phyloP scores from a whole-genome alignment of 2,797 vertebrate species.

The Paguma larvata region DNA sequence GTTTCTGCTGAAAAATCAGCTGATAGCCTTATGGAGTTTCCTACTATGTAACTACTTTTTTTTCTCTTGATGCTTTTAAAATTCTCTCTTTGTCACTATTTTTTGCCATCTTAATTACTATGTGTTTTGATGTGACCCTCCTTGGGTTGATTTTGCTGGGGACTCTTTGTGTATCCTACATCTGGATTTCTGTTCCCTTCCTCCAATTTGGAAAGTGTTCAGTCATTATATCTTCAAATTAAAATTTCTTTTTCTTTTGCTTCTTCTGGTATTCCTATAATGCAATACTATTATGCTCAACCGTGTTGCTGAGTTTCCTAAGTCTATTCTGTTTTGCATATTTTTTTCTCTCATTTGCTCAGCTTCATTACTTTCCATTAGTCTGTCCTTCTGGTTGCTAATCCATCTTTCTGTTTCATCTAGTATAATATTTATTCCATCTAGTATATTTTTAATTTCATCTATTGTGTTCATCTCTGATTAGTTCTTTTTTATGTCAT shows the following conservation, averaged over 20 bases:
- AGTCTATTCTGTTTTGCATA: not conserved
- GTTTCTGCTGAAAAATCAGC: not conserved
- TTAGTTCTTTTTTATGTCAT: not conserved
- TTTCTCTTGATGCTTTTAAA: not conserved
- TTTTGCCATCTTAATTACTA: not conserved
- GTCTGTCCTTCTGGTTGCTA: not conserved
- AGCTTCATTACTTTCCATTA: not conserved
- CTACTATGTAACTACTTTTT: not conserved
- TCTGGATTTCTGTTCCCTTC: not conserved
- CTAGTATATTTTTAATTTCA: not conserved
- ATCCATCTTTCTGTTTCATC: not conserved
- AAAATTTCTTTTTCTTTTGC: not conserved
- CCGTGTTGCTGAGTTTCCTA: not conserved
- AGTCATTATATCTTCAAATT: not conserved
- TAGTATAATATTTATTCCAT: not conserved
- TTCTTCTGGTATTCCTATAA: not conserved
- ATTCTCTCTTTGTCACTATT: not conserved
- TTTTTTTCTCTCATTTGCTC: not conserved
- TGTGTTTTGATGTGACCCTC: not conserved
- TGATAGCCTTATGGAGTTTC: not conserved
- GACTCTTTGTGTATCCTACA: not conserved
- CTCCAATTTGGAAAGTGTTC: not conserved
- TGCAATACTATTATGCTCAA: not conserved
- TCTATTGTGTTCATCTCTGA: not conserved
- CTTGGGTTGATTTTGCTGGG: not conserved